Conservation (phyloP, 2,888 invertebrate species). For the Craniophora ligustri region DNA sequence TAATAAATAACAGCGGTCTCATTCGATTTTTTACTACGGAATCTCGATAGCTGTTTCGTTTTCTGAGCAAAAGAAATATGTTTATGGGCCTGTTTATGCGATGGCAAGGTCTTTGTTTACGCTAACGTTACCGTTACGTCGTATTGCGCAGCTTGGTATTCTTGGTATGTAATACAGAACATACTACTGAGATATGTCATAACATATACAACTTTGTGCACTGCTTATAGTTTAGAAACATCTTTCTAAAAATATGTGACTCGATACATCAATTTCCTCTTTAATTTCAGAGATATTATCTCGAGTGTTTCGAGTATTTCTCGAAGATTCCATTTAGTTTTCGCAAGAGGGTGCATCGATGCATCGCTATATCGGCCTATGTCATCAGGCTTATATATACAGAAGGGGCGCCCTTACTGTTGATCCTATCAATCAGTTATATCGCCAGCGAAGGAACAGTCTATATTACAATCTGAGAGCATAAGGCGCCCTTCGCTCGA, state of each 20-base stretch:
- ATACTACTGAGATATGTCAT: conserved; percentile 20
- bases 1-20: conserved; percentile 57
- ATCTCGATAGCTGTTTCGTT: conserved; percentile 55
- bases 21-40: conserved; percentile 56
- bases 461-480: conserved; percentile 33
- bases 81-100: conserved; percentile 58
- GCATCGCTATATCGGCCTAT: conserved; percentile 63
- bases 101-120: conserved; percentile 55
- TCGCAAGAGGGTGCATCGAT: conserved; percentile 71
- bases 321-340: conserved; percentile 74
- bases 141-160: conserved; percentile 34
- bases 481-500: conserved; percentile 32
- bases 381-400: conserved; percentile 65
- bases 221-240: conserved; percentile 9
- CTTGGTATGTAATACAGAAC: conserved; percentile 22
- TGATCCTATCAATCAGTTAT: conserved; percentile 64
- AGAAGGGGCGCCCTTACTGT: conserved; percentile 59
- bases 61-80: conserved; percentile 56
- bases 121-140: conserved; percentile 46
- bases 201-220: conserved; percentile 9
- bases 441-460: conserved; percentile 47
- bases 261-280: conserved; percentile 36
- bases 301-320: conserved; percentile 37
- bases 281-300: conserved; percentile 16
- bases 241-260: conserved; percentile 26